phyloP scores from a whole-genome alignment of 2,113 vertebrate species.

The Neolamprologus falcicula region DNA sequence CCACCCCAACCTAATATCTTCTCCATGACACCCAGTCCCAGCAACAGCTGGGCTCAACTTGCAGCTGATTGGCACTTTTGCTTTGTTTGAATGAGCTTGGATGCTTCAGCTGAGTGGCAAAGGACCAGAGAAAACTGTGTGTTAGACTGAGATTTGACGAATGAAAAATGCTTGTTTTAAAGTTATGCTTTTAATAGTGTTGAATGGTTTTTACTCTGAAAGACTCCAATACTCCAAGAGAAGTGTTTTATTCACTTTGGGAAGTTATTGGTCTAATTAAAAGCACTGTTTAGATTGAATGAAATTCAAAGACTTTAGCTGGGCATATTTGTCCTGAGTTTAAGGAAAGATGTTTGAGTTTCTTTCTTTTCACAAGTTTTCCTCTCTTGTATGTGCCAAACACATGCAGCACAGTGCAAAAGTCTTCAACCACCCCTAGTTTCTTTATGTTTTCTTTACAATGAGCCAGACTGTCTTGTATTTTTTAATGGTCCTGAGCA shows the following conservation, averaged over 20 bases:
- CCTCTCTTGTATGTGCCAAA: background rate
- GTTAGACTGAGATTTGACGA: background rate
- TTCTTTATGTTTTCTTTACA: background rate
- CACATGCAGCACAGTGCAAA: background rate
- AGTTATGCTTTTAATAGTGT: background rate
- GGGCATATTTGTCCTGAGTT: background rate
- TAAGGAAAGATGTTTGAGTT: background rate
- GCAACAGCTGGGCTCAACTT: slow-evolving; percentile 65
- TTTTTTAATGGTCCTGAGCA: background rate
- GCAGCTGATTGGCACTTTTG: slow-evolving; percentile 60
- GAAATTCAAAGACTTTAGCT: background rate
- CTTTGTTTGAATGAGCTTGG: slow-evolving; percentile 20
- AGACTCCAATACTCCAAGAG: background rate
- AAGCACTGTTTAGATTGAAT: background rate
- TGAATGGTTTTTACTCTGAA: background rate
- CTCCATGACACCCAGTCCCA: slow-evolving; percentile 5
- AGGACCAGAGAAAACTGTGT: background rate
- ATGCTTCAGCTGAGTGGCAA: background rate
- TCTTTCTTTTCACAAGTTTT: background rate
- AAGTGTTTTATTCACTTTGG: background rate
- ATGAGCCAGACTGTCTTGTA: background rate
- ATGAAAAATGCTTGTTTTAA: background rate
- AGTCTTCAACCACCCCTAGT: background rate
- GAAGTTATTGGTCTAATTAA: background rate
- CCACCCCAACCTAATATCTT: background rate